These are phyloP conservation scores for Montifringilla adamsi DNA, from an alignment of 2,113 vertebrate genomes.

Conservation along the genomic window DNA sequence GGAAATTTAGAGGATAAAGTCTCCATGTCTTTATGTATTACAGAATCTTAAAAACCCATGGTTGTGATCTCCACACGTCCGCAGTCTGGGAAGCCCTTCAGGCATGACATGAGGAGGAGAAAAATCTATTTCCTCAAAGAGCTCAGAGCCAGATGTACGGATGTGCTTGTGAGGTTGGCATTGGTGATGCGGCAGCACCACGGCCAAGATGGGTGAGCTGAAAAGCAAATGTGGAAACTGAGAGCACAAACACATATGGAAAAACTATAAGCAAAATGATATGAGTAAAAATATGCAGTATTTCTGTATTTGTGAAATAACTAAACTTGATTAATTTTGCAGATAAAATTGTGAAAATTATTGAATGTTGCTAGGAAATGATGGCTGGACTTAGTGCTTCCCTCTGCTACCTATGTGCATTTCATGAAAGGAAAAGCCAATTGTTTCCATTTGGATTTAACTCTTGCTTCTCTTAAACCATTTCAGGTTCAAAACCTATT, in stretches of 20 bases:
- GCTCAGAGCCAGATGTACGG: background rate
- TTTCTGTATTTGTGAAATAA: background rate
- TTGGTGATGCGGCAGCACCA: rapidly evolving
- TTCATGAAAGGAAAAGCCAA: background rate
- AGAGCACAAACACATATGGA: background rate
- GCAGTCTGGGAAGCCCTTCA: background rate
- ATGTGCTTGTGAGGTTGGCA: rapidly evolving
- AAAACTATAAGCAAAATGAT: background rate
- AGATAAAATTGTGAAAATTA: background rate
- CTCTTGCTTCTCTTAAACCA: background rate
- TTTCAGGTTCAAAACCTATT: background rate
- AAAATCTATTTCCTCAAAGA: background rate
- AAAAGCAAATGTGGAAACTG: background rate
- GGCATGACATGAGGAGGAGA: background rate
- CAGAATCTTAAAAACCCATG: background rate
- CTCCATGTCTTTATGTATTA: background rate
- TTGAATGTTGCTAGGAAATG: background rate
- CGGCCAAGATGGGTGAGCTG: background rate
- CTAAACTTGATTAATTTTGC: background rate
- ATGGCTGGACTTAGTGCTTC: background rate
- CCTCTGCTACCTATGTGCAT: rapidly evolving
- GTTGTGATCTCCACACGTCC: rapidly evolving
- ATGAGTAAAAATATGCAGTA: background rate
- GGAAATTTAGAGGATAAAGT: background rate
- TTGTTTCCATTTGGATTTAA: background rate